Evolutionary conservation across 2,113 vertebrate genomes (phyloP).

Genomic region (Sphaerodactylus townsendi): DNA sequence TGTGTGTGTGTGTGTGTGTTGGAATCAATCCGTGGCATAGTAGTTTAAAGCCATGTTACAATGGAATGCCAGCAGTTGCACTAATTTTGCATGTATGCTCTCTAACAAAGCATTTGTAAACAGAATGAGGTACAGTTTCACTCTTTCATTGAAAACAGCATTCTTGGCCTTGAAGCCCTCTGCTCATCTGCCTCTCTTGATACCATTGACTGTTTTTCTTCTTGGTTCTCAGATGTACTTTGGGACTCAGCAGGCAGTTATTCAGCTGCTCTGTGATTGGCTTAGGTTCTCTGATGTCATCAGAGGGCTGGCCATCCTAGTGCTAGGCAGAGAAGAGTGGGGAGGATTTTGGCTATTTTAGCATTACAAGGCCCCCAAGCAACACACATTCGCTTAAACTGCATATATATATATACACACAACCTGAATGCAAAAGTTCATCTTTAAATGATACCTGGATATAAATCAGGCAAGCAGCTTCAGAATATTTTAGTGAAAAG

Average conservation of each 20-base stretch:
- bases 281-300: background rate
- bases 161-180: no score
- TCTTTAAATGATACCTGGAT: background rate
- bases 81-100: no score
- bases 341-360: background rate
- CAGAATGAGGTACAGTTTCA: background rate
- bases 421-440: background rate
- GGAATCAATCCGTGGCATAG: no score
- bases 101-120: no score
- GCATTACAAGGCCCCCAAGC: background rate
- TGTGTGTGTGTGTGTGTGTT: no score
- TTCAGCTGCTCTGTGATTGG: background rate
- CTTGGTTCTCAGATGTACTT: background rate
- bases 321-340: background rate
- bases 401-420: background rate
- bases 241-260: background rate
- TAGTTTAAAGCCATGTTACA: no score
- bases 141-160: background rate
- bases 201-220: background rate
- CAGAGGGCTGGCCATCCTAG: background rate
- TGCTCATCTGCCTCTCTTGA: background rate
- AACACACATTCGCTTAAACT: background rate
- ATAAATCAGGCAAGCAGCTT: background rate
- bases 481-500: background rate
- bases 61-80: no score